Evolutionary conservation across 2,888 invertebrate genomes (phyloP), one percentile per base, ranked within the genome.

Genomic region (Stenchaetothrips biformis): DNA sequence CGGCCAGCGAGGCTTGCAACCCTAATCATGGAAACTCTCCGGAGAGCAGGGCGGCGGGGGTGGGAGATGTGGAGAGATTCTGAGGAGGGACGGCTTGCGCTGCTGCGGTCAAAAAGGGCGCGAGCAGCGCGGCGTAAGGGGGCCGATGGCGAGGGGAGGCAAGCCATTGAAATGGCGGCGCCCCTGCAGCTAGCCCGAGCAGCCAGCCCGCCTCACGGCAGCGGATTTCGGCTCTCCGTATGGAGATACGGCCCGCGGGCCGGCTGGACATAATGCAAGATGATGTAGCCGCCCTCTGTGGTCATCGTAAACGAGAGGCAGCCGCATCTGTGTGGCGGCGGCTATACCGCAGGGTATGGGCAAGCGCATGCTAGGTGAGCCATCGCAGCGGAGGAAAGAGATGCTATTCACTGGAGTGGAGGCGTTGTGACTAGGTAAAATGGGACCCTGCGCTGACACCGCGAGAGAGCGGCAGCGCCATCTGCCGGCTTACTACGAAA

Each of bases 61-160:
- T 78, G n/a, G 27, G 37, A 37, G 59, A 59, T 59, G 67, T 25
- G 21, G 21, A 74, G 67, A 74, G 25, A 74, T 74, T 21, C 67
- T 21, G 25, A 74, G 67, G 67, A 74, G n/a, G 21, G 79, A 59
- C 79, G 59, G 67, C n/a, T n/a, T n/a, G n/a, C n/a, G n/a, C 37
- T 59, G 48, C 77, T 49, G 78, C 78, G 81, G 67, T 59, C 79
- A 79, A 79, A 78, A 48, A 78, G 80, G 62, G 84, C 83, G 79
- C 81, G 82, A 83, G 82, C 83, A 83, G 83, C 78, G 82, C 82
- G 83, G 83, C 67, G 67, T 74, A 25, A 74, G 25, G 67, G 67
- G 25, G 21, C 25, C 67, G 67, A 74, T 74, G 67, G 53, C 84
- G 83, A 82, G 82, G 84, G 83, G 85, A 83, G 83, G 84, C 85